A percentile compares a stretch with the other conserved stretches of the same genome.
phyloP scores from a whole-genome alignment of 2,113 vertebrate genomes.

The Paralichthys olivaceus region DNA sequence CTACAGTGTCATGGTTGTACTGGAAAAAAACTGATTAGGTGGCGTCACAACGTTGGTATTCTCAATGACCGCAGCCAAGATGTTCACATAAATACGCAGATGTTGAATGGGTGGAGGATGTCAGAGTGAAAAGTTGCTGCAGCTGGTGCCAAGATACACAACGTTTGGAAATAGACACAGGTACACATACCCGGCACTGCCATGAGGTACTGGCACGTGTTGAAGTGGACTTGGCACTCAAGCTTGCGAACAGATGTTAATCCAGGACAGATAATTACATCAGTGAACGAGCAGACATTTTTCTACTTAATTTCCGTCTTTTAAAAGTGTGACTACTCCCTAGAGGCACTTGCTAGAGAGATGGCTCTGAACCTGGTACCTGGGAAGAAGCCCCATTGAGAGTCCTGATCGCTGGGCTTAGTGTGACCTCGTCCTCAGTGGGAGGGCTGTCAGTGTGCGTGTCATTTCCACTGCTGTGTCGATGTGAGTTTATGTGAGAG shows the following conservation, averaged over 20 bases:
- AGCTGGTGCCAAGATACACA: slow-evolving; percentile 82
- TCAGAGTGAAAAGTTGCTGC: slow-evolving; percentile 79
- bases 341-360: slow-evolving; percentile 65
- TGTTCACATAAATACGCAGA: slow-evolving; percentile 81
- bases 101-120: slow-evolving; percentile 82
- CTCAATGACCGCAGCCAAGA: slow-evolving; percentile 76
- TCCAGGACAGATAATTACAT: slow-evolving; percentile 88
- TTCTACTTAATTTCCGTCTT: slow-evolving; percentile 84
- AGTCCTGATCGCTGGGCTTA: slow-evolving; percentile 66
- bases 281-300: slow-evolving; percentile 85
- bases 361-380: slow-evolving; percentile 64
- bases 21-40: slow-evolving; percentile 57
- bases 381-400: slow-evolving; percentile 68
- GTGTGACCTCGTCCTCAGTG: slow-evolving; percentile 62
- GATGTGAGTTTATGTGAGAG: slow-evolving; percentile 3
- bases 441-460: slow-evolving; percentile 46
- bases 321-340: slow-evolving; percentile 84
- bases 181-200: slow-evolving; percentile 71
- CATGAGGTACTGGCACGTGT: slow-evolving; percentile 78
- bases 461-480: slow-evolving; percentile 43
- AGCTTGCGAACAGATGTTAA: slow-evolving; percentile 84
- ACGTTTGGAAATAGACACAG: slow-evolving; percentile 78
- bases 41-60: slow-evolving; percentile 68
- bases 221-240: slow-evolving; percentile 82
- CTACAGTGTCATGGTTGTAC: slow-evolving; percentile 16